Evolutionary conservation across 2,113 vertebrate genomes (phyloP), one percentile per base, ranked within the genome.

Genomic region (Cavia aperea): DNA sequence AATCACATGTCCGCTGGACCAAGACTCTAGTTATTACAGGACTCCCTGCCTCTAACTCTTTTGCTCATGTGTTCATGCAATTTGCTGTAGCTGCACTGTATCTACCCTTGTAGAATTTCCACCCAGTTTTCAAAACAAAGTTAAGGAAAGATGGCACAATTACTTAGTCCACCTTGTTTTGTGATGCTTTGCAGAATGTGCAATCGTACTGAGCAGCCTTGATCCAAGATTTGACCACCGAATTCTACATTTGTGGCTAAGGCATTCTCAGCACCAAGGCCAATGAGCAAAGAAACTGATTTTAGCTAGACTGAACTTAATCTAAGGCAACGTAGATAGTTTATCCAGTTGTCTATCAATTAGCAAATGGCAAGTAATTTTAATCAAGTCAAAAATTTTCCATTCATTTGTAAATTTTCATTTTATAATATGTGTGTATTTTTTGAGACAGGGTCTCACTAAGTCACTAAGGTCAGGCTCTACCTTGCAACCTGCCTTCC

Each of bases 51-150:
- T 49, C 29, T 49, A 15, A 2, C 81, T 66, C 19, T n/a, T 29
- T 14, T 54, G 11, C 16, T 15, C 4, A 4, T 33, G 31, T 1
- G 4, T 66, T 29, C 75, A 4, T 12, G 49, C 0, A 0, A 3
- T 18, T 51, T 29, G 2, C 43, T 36, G 29, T 60, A 33, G 19
- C 15, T 39, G 24, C 21, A n/a, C 5, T 36, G n/a, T 51, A 4
- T 16, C 43, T 49, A 29, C 19, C 58, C 10, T 33, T 23, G 43
- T 43, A 82, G 16, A 33, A 65, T 39, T 68, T 58, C 65, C 8
- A 29, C 21, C 62, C 51, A 8, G 9, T 13, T 60, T 49, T 63
- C n/a, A n/a, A 65, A 54, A 63, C 51, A 15, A 49, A 5, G 11
- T 3, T 21, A 36, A 72, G 36, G 43, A 26, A 63, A 54, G 33